Percentiles rank a stretch among this genome's conserved stretches.
Evolutionary conservation across 2,113 vertebrate species (phyloP).

Genomic region (Silurus asotus): DNA sequence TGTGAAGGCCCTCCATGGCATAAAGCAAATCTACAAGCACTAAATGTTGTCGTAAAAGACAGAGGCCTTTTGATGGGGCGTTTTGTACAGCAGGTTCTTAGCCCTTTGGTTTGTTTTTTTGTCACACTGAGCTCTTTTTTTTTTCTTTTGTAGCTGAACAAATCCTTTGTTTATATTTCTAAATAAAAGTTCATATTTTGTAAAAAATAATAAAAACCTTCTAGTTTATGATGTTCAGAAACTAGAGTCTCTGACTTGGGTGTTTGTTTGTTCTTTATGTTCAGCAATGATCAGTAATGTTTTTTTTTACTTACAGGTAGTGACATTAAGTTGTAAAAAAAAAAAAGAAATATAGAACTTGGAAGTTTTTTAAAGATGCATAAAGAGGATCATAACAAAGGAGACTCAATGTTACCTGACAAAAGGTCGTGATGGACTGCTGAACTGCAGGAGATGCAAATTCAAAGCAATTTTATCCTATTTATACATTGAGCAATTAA

Average conservation of each 20-base stretch:
- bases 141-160: slow-evolving; percentile 65
- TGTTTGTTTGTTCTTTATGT: slow-evolving; percentile 33
- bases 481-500: too few species aligned
- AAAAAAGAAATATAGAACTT: neutral
- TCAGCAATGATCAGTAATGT: neutral
- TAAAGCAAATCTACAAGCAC: slow-evolving; percentile 84
- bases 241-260: slow-evolving; percentile 35
- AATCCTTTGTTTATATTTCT: slow-evolving; percentile 82
- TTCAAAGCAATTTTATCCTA: too few species aligned
- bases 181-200: slow-evolving; percentile 83
- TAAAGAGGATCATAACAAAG: too few species aligned
- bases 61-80: slow-evolving; percentile 50
- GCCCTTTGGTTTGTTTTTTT: slow-evolving; percentile 64
- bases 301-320: neutral
- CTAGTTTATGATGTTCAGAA: slow-evolving; percentile 78
- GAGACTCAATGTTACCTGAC: neutral
- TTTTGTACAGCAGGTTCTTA: slow-evolving; percentile 69
- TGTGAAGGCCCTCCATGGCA: slow-evolving; percentile 82
- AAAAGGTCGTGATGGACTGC: neutral
- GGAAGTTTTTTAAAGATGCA: neutral
- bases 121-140: slow-evolving; percentile 63
- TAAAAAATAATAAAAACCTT: slow-evolving; percentile 88
- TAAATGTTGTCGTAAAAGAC: slow-evolving; percentile 72
- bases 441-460: neutral
- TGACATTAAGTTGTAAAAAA: neutral